These are phyloP conservation scores for Mallateleia sp. DNA, from an alignment of 2,888 invertebrate species.

Conservation along the genomic window DNA sequence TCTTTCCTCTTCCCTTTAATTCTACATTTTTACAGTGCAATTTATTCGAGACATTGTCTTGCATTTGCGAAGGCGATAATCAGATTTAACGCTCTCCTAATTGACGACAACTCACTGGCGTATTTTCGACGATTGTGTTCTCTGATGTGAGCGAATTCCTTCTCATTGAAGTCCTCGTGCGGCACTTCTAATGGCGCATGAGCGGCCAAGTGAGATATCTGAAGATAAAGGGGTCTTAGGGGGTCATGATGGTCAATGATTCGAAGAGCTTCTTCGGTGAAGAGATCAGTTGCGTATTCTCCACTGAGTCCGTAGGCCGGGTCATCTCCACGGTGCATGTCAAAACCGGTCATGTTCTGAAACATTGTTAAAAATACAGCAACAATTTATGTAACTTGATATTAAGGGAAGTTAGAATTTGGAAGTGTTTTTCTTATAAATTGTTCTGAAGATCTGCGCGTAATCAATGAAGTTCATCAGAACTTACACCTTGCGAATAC, in stretches of 20 bases:
- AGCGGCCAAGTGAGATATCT: conserved; percentile 95
- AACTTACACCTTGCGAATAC: conserved; percentile 89
- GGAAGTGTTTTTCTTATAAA: too few species aligned
- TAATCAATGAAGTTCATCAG: too few species aligned
- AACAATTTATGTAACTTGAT: too few species aligned
- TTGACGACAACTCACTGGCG: conserved; percentile 91
- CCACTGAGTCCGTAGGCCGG: conserved; percentile 90
- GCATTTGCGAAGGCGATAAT: conserved; percentile 3
- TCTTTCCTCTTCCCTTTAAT: too few species aligned
- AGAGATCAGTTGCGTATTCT: conserved; percentile 93
- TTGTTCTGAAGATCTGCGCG: too few species aligned
- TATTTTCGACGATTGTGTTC: conserved; percentile 93
- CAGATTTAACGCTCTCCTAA: conserved; percentile 9
- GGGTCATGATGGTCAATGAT: conserved; percentile 92
- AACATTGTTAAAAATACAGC: neutral
- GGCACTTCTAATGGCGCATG: conserved; percentile 94
- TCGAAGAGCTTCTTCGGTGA: conserved; percentile 92
- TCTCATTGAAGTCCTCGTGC: conserved; percentile 92
- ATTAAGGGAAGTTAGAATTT: too few species aligned
- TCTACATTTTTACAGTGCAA: too few species aligned
- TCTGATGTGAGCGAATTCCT: conserved; percentile 92
- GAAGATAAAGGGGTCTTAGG: conserved; percentile 93
- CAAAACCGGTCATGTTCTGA: conserved; percentile 90
- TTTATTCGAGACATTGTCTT: conserved; percentile 5
- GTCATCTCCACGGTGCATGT: conserved; percentile 89